Conservation (phyloP, 2,888 invertebrate species). For the Cartodere bifasciata region DNA sequence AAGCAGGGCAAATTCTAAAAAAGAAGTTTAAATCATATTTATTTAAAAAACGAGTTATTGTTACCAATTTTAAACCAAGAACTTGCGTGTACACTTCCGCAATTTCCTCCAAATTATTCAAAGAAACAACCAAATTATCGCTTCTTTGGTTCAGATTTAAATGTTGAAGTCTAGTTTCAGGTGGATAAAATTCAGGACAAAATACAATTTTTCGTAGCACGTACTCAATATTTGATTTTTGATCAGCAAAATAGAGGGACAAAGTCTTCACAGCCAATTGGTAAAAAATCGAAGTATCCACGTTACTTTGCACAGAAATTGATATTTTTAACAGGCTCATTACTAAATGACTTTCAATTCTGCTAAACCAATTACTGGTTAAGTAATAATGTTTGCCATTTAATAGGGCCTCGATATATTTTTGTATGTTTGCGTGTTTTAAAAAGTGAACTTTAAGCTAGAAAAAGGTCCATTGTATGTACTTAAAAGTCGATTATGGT, state of each 20-base stretch:
- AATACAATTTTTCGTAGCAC: slow-evolving; percentile 49
- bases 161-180: slow-evolving; percentile 42
- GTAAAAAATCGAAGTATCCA: slow-evolving; percentile 42
- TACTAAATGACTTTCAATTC: slow-evolving; percentile 46
- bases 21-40: slow-evolving; percentile 3
- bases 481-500: not conserved
- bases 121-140: slow-evolving; percentile 33
- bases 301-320: slow-evolving; percentile 23
- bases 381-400: slow-evolving; percentile 28
- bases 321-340: slow-evolving; percentile 39
- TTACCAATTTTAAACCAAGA: slow-evolving; percentile 27
- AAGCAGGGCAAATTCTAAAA: slow-evolving; percentile 1
- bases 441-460: slow-evolving; percentile 34
- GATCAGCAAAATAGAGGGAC: slow-evolving; percentile 45
- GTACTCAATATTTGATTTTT: slow-evolving; percentile 42
- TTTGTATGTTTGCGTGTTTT: slow-evolving; percentile 26
- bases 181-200: slow-evolving; percentile 45
- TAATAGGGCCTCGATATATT: slow-evolving; percentile 37
- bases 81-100: slow-evolving; percentile 27
- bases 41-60: slow-evolving; percentile 12
- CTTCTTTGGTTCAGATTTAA: slow-evolving; percentile 39
- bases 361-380: slow-evolving; percentile 49
- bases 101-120: slow-evolving; percentile 27
- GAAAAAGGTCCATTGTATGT: slow-evolving; percentile 12
- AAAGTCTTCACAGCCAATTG: slow-evolving; percentile 47